Conservation (phyloP, 1,140 invertebrate species). For the Bombus confusus region DNA sequence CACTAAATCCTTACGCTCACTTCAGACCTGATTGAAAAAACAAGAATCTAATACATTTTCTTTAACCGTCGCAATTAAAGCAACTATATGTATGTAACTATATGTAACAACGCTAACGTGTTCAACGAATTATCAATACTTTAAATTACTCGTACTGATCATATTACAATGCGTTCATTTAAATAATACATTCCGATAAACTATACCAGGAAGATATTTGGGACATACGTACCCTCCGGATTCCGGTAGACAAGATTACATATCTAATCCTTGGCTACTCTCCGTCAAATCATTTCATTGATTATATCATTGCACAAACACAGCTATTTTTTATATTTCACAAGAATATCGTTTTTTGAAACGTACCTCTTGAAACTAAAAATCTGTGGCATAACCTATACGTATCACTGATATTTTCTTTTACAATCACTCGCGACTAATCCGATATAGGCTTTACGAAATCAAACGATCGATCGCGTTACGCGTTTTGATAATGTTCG, state of each 20-base stretch:
- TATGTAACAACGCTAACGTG: background rate
- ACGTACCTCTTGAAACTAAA: too few species aligned
- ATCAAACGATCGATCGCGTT: too few species aligned
- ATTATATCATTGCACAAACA: background rate
- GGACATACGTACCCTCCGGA: background rate
- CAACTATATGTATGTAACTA: too few species aligned
- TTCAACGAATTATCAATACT: background rate
- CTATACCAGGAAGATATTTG: background rate
- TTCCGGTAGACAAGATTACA: too few species aligned
- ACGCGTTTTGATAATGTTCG: background rate
- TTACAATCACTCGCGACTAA: background rate
- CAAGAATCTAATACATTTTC: background rate
- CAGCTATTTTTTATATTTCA: background rate
- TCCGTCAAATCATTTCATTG: background rate
- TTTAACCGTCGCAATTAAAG: background rate
- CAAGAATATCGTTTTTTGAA: background rate
- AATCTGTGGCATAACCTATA: background rate
- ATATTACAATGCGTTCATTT: background rate
- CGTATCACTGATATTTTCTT: background rate
- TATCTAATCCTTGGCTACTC: too few species aligned
- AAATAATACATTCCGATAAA: background rate
- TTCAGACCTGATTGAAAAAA: background rate
- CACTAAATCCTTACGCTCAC: background rate
- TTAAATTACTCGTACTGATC: background rate
- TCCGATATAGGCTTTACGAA: background rate